phyloP scores from a whole-genome alignment of 1,140 invertebrate genomes.

The Hyles vespertilio region DNA sequence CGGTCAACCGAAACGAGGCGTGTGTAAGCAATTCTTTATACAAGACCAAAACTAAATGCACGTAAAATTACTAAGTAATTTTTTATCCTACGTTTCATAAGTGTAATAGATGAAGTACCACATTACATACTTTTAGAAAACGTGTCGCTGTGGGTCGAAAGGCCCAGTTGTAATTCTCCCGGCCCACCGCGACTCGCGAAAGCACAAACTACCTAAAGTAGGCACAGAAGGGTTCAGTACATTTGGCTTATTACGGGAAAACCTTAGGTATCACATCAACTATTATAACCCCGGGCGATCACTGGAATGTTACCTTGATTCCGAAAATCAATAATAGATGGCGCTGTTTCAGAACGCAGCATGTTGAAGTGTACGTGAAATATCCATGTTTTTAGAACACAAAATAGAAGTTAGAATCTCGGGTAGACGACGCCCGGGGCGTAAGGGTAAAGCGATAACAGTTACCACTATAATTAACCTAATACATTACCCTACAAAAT shows the following conservation, averaged over 20 bases:
- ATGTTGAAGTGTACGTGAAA: not conserved
- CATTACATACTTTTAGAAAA: constrained; percentile 21
- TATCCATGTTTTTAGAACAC: not conserved
- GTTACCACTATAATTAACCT: constrained; percentile 53
- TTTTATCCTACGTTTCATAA: not conserved
- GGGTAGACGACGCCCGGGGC: constrained; percentile 35
- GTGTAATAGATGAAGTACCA: constrained; percentile 19
- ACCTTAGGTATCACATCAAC: constrained; percentile 66
- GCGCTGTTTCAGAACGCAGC: not conserved
- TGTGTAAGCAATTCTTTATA: too few species aligned
- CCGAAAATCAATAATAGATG: constrained; percentile 3
- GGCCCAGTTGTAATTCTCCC: constrained; percentile 8
- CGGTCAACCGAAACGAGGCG: too few species aligned
- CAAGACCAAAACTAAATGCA: too few species aligned
- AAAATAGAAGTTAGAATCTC: constrained; percentile 4
- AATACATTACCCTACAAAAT: constrained; percentile 52
- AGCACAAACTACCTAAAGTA: constrained; percentile 66
- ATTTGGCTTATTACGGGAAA: constrained; percentile 68
- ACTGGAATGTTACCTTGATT: constrained; percentile 42
- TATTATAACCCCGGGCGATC: constrained; percentile 45
- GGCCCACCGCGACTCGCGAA: constrained; percentile 21
- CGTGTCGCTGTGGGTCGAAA: constrained; percentile 21
- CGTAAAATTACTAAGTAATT: constrained; percentile 23
- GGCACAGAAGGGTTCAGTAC: constrained; percentile 74
- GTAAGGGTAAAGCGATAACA: constrained; percentile 51